Conservation (phyloP, 2,797 vertebrate species). For the Darevskia nairensis region DNA sequence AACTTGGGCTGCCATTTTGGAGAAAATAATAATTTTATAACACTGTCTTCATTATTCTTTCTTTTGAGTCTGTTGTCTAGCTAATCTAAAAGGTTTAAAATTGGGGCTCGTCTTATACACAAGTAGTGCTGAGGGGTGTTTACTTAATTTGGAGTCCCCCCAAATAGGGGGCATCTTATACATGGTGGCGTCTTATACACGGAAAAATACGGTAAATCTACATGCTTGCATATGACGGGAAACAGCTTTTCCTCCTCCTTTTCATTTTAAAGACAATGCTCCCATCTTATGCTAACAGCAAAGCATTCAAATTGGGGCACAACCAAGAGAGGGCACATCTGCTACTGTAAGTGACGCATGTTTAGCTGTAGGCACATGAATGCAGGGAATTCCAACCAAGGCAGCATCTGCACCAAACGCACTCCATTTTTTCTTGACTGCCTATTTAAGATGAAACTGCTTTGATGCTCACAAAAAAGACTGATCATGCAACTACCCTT, state of each 20-base stretch:
- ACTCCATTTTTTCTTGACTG: slow-evolving; percentile 5
- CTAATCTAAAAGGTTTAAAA: too few relatives aligned
- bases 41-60: too few relatives aligned
- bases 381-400: not conserved
- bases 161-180: too few relatives aligned
- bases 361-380: not conserved
- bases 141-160: too few relatives aligned
- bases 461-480: not conserved
- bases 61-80: too few relatives aligned
- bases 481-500: too few relatives aligned
- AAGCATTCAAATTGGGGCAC: not conserved
- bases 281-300: not conserved
- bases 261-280: not conserved
- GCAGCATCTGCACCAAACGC: not conserved
- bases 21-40: too few relatives aligned
- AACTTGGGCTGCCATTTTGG: not conserved
- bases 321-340: slow-evolving; percentile 18
- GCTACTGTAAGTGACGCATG: not conserved
- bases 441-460: not conserved
- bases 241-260: not conserved
- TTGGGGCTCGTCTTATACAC: too few relatives aligned
- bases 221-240: not conserved
- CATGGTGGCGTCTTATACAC: too few relatives aligned
- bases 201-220: too few relatives aligned
- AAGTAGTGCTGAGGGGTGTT: too few relatives aligned